Evolutionary conservation across 2,797 vertebrate genomes (phyloP).

Genomic region (Rhinophrynus dorsalis): DNA sequence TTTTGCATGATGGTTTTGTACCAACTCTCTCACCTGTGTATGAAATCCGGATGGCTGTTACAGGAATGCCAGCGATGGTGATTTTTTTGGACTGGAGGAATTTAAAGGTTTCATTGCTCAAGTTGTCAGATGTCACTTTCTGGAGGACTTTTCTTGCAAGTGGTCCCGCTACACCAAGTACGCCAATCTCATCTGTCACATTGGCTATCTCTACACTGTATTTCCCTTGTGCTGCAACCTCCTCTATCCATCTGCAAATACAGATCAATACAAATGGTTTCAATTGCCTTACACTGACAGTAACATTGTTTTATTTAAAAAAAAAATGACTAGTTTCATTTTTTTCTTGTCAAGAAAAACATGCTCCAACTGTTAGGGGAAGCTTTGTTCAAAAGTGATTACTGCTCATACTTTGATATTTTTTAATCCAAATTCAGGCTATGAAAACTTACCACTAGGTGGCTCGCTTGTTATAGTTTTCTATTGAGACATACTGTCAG

Average conservation of each 20-base stretch:
- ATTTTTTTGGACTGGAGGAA: conserved; percentile 88
- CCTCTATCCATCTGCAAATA: conserved; percentile 87
- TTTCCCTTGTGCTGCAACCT: conserved; percentile 68
- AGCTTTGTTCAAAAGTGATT: too few species aligned
- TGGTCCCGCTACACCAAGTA: conserved; percentile 88
- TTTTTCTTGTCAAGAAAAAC: too few species aligned
- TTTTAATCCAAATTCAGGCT: too few species aligned
- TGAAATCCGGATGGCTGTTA: conserved; percentile 90
- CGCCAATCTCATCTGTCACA: conserved; percentile 84
- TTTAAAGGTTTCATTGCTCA: conserved; percentile 81
- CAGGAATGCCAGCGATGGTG: conserved; percentile 70
- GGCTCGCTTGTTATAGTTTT: too few species aligned
- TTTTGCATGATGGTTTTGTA: background rate
- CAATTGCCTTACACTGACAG: too few species aligned
- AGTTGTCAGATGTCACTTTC: conserved; percentile 84
- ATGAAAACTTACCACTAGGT: too few species aligned
- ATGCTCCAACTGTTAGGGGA: too few species aligned
- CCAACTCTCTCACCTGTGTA: conserved; percentile 80
- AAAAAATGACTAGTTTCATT: too few species aligned
- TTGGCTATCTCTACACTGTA: conserved; percentile 84
- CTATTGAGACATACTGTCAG: too few species aligned
- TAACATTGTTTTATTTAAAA: too few species aligned
- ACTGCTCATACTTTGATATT: too few species aligned
- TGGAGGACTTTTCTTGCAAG: conserved; percentile 86
- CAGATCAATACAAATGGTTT: conserved; percentile 5